Evolutionary conservation across 2,888 invertebrate species (phyloP), one percentile per base, ranked within the genome.

Genomic region (Ecdyonurus torrentis): DNA sequence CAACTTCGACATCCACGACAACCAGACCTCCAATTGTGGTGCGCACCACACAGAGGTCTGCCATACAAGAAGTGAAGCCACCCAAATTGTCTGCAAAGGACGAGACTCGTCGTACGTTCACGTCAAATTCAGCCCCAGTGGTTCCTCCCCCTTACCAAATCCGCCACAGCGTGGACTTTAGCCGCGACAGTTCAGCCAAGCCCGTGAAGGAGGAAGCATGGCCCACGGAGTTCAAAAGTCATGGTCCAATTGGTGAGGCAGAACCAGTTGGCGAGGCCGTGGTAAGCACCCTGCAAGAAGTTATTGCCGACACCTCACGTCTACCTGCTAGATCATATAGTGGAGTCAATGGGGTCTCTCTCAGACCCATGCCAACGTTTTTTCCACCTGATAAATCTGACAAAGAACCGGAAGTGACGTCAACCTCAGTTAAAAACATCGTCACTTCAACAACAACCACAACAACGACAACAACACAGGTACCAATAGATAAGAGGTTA

Each of bases 281-380:
- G 55, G 55, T 55, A 5, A 55, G 55, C 55, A 55, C 55, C 20
- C 10, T 55, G 5, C 19, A n/a, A 20, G 55, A 55, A 7, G 55
- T 22, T 22, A 20, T 22, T 7, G 7, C 7, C 7, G 22, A 55
- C 15, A n/a, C 5, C 19, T 5, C n/a, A 5, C n/a, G 22, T 20
- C 22, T 55, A n/a, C 55, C 55, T n/a, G n/a, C 55, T 5, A 55
- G 55, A n/a, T 55, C 55, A n/a, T 55, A 55, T n/a, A 55, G 55
- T n/a, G 55, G 55, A 5, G 7, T 55, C 55, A 37, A 37, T 15
- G 37, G 37, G 15, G 55, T n/a, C n/a, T 22, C n/a, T n/a, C n/a
- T 55, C 7, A 5, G 55, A 22, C 55, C 55, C 19, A 55, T 55
- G 55, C 55, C 55, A n/a, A 55, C 55, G 7, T n/a, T 55, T 7